Conservation (phyloP, 2,797 vertebrate genomes). For the Phalanger gymnotis region DNA sequence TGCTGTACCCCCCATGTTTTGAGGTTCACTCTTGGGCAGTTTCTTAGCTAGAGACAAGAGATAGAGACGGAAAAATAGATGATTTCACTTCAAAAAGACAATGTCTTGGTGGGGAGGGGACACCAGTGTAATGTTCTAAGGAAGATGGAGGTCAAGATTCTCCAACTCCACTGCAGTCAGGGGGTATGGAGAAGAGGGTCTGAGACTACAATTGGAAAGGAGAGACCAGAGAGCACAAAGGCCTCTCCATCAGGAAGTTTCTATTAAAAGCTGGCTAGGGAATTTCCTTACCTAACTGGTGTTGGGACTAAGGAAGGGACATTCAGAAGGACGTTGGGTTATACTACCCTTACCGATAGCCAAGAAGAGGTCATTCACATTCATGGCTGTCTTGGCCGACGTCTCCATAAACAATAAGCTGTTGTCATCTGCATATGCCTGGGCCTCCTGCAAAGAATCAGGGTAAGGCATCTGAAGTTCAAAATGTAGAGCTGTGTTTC, state of each 20-base stretch:
- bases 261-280: background rate
- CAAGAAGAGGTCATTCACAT: slow-evolving; percentile 89
- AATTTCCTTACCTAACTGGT: slow-evolving; percentile 28
- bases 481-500: slow-evolving; percentile 32
- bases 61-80: slow-evolving; percentile 34
- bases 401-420: slow-evolving; percentile 90
- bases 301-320: background rate
- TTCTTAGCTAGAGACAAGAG: slow-evolving; percentile 85
- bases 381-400: slow-evolving; percentile 90
- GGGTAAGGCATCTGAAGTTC: background rate
- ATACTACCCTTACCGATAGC: slow-evolving; percentile 86
- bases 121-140: slow-evolving; percentile 41
- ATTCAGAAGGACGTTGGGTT: slow-evolving; percentile 27
- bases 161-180: background rate
- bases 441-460: slow-evolving; percentile 83
- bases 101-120: background rate
- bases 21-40: slow-evolving; percentile 88
- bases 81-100: slow-evolving; percentile 48
- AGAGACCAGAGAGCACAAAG: background rate
- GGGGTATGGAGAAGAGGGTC: background rate
- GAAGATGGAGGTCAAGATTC: background rate
- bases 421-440: slow-evolving; percentile 89
- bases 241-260: background rate
- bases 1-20: slow-evolving; percentile 81
- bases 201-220: slow-evolving; percentile 27